These are phyloP conservation scores for Stegodyphus dumicola DNA, from an alignment of 1,140 invertebrate species.

Conservation along the genomic window DNA sequence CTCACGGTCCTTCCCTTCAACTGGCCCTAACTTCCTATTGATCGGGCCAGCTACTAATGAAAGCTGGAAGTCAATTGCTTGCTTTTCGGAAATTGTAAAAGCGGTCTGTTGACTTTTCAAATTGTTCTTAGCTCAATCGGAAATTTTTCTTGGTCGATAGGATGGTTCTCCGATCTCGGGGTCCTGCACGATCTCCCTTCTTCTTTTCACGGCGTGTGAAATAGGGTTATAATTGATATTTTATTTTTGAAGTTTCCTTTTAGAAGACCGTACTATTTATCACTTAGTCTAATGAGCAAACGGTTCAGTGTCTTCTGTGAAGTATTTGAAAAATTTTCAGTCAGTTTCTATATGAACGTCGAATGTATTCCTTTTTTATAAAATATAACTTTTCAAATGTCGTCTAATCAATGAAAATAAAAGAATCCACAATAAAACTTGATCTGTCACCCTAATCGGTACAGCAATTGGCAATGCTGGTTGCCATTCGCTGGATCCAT, in stretches of 20 bases:
- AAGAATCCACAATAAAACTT: too few species aligned
- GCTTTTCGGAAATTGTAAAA: constrained; percentile 48
- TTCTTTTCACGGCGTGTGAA: neutral
- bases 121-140: constrained; percentile 30
- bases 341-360: too few species aligned
- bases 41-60: constrained; percentile 47
- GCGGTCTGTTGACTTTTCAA: constrained; percentile 54
- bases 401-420: too few species aligned
- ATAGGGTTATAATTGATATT: constrained; percentile 14
- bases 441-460: too few species aligned
- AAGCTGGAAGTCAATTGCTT: constrained; percentile 54
- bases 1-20: neutral
- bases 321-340: constrained; percentile 26
- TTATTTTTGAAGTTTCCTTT: constrained; percentile 18
- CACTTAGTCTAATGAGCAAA: constrained; percentile 47
- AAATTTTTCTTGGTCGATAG: constrained; percentile 2
- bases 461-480: too few species aligned
- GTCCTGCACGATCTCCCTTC: neutral
- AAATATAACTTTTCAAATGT: too few species aligned
- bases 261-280: constrained; percentile 33
- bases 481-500: too few species aligned
- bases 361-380: too few species aligned
- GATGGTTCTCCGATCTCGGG: too few species aligned
- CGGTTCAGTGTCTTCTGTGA: neutral
- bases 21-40: constrained; percentile 40